Evolutionary conservation across 2,888 invertebrate genomes (phyloP).

Genomic region (Laothoe populi): DNA sequence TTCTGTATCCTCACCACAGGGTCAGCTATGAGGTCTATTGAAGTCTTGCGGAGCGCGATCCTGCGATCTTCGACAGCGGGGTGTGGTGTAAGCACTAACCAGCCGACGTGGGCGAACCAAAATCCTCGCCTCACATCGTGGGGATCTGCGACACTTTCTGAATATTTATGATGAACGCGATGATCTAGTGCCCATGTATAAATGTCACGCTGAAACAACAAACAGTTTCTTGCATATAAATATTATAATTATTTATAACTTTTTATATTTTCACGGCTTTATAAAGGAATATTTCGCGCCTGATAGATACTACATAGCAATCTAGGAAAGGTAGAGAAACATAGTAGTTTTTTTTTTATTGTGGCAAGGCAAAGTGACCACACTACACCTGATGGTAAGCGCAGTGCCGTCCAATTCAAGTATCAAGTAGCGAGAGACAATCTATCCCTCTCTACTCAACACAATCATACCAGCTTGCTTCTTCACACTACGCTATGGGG

Average conservation of each 20-base stretch:
- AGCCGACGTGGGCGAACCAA: slow-evolving; percentile 96
- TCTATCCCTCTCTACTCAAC: no score
- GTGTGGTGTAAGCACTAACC: slow-evolving; percentile 94
- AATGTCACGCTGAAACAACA: slow-evolving; percentile 88
- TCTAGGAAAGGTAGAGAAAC: no score
- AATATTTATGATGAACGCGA: slow-evolving; percentile 94
- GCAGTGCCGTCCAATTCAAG: no score
- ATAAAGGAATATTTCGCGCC: no score
- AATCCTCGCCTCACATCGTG: slow-evolving; percentile 94
- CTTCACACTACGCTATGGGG: no score
- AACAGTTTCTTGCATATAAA: background rate
- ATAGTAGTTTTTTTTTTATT: no score
- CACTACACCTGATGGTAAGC: no score
- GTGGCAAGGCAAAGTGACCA: no score
- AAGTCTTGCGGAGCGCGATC: slow-evolving; percentile 80
- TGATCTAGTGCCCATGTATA: slow-evolving; percentile 95
- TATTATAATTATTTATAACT: background rate
- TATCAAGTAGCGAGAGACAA: no score
- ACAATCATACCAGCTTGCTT: no score
- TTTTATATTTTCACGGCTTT: no score
- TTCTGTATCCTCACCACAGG: slow-evolving; percentile 91
- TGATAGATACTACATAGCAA: no score
- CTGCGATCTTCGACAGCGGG: slow-evolving; percentile 90
- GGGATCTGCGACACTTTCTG: slow-evolving; percentile 94
- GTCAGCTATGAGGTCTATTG: slow-evolving; percentile 90